A percentile compares a stretch with the other conserved stretches of the same genome.
Conservation (phyloP, 2,797 vertebrate genomes). For the Pangasius mekongensis region DNA sequence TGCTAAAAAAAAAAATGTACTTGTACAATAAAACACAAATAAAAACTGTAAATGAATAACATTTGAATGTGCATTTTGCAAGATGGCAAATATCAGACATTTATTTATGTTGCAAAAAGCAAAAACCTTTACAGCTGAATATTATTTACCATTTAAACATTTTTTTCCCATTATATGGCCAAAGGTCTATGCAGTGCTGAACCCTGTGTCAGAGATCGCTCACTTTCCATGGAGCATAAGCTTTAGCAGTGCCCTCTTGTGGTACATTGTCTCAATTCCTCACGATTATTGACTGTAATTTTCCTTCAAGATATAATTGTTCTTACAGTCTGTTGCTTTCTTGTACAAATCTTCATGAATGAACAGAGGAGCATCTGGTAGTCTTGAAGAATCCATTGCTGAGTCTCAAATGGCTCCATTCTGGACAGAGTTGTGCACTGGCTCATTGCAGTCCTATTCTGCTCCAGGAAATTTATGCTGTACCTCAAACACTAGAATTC, state of each 20-base stretch:
- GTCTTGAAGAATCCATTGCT: background rate
- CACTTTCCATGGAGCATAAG: background rate
- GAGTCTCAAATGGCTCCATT: background rate
- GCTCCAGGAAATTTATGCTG: background rate
- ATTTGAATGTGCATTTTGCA: background rate
- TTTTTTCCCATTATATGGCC: background rate
- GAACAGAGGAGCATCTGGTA: background rate
- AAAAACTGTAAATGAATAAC: slow-evolving; percentile 51
- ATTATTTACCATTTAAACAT: background rate
- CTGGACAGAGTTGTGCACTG: background rate
- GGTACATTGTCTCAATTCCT: background rate
- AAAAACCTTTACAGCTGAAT: background rate
- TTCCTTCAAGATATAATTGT: background rate
- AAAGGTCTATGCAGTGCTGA: background rate
- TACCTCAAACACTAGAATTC: background rate
- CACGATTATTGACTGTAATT: background rate
- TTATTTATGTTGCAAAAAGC: background rate
- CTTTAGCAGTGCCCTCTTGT: slow-evolving; percentile 23
- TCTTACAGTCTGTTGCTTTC: background rate
- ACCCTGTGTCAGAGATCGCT: background rate
- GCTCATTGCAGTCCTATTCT: background rate
- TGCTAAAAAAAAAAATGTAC: slow-evolving; percentile 66
- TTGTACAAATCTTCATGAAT: background rate
- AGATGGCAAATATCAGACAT: background rate
- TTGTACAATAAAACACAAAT: slow-evolving; percentile 63